Evolutionary conservation across 2,797 vertebrate genomes (phyloP).

Genomic region (Characodon lateralis): DNA sequence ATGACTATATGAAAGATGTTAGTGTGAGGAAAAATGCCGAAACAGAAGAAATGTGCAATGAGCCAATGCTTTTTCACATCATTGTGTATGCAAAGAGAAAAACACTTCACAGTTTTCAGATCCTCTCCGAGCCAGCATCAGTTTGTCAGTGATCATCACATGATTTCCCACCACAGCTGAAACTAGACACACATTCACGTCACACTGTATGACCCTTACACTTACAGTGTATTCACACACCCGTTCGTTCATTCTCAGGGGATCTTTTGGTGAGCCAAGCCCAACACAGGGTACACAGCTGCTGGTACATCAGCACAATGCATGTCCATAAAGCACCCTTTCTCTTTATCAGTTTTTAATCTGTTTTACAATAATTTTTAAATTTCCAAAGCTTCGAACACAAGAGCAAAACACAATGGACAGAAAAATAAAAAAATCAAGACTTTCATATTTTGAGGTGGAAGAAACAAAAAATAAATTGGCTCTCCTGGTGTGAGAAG

Average conservation of each 20-base stretch:
- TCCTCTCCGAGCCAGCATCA: slow-evolving; percentile 55
- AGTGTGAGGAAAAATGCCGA: background rate
- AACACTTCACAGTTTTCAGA: slow-evolving; percentile 30
- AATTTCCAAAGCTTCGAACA: slow-evolving; percentile 73
- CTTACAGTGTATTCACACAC: slow-evolving; percentile 37
- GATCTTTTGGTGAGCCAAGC: slow-evolving; percentile 78
- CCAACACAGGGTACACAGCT: slow-evolving; percentile 70
- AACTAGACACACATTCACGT: slow-evolving; percentile 30
- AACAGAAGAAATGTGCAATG: background rate
- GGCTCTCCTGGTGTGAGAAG: slow-evolving; percentile 74
- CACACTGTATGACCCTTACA: slow-evolving; percentile 58
- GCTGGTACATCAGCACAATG: slow-evolving; percentile 79
- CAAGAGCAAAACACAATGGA: slow-evolving; percentile 41
- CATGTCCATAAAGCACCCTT: slow-evolving; percentile 57
- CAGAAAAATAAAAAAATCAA: slow-evolving; percentile 27
- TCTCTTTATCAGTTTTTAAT: slow-evolving; percentile 4
- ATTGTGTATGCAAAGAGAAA: slow-evolving; percentile 55
- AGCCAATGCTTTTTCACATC: background rate
- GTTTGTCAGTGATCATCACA: slow-evolving; percentile 37
- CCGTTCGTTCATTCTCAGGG: slow-evolving; percentile 80
- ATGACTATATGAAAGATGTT: background rate
- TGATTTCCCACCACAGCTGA: slow-evolving; percentile 60
- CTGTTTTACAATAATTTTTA: slow-evolving; percentile 39
- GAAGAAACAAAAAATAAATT: slow-evolving; percentile 54
- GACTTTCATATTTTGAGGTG: slow-evolving; percentile 57